Evolutionary conservation across 2,113 vertebrate genomes (phyloP).

Genomic region (Danio rerio): DNA sequence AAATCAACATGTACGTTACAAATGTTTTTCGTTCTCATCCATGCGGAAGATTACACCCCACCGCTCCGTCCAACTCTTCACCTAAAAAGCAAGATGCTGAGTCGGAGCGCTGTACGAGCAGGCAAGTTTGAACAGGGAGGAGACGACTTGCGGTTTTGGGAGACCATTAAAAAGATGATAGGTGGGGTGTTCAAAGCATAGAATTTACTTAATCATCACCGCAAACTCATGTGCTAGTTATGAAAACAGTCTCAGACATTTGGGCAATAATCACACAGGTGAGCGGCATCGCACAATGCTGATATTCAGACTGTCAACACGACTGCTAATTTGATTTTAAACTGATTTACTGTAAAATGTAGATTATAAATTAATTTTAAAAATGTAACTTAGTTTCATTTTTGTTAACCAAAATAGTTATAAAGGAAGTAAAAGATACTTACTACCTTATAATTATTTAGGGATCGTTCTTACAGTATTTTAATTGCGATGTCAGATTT

Average conservation of each 20-base stretch:
- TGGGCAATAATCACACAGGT: neutral
- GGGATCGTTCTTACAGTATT: neutral
- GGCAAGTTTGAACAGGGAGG: constrained; percentile 39
- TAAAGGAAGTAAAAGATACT: neutral
- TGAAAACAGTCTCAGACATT: constrained; percentile 15
- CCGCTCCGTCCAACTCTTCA: neutral
- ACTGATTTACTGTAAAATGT: no score
- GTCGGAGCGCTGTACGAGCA: neutral
- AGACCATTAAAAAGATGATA: constrained; percentile 43
- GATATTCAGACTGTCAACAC: neutral
- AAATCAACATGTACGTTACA: neutral
- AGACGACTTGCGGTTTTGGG: constrained; percentile 32
- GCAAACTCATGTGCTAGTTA: constrained; percentile 33
- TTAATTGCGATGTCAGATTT: neutral
- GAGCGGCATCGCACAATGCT: neutral
- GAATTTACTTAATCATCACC: constrained; percentile 44
- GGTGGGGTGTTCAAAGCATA: constrained; percentile 41
- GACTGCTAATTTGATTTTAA: neutral
- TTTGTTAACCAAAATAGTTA: neutral
- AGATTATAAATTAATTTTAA: no score
- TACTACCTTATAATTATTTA: neutral
- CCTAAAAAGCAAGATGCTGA: constrained; percentile 37
- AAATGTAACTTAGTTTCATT: no score
- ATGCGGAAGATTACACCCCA: constrained; percentile 2
- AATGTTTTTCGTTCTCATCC: constrained; percentile 10